A percentile compares a stretch with the other conserved stretches of the same genome.
These are phyloP conservation scores for Dasypolia templi DNA, from an alignment of 2,888 invertebrate species.

Conservation along the genomic window DNA sequence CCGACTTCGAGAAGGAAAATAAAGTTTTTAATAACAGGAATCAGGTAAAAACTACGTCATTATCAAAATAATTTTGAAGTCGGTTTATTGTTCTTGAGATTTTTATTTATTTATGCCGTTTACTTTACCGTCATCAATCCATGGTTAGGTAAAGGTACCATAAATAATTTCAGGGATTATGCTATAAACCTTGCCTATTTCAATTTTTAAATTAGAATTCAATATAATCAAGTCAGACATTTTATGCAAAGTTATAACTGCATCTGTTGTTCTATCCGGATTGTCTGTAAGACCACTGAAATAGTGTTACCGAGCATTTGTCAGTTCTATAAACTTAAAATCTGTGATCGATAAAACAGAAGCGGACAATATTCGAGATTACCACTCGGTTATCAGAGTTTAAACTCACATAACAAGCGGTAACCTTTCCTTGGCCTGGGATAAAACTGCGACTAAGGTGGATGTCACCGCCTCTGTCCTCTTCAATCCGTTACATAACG, in stretches of 20 bases:
- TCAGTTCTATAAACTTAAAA: background rate
- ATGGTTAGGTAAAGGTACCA: constrained; percentile 22
- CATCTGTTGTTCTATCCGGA: background rate
- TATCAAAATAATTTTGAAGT: constrained; percentile 5
- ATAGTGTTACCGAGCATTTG: background rate
- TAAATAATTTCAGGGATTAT: background rate
- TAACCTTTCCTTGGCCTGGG: constrained; percentile 34
- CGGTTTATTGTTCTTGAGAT: background rate
- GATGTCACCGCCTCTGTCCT: background rate
- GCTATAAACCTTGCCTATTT: background rate
- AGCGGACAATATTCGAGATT: background rate
- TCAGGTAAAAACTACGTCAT: background rate
- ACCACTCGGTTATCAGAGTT: background rate
- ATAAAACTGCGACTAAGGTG: constrained; percentile 25
- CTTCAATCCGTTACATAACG: background rate
- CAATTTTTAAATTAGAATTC: background rate
- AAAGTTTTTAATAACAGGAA: background rate
- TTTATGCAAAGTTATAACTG: background rate
- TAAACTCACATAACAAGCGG: background rate
- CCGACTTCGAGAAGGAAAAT: background rate
- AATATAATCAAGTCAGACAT: background rate
- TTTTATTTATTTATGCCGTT: constrained; percentile 22
- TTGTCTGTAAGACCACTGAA: background rate
- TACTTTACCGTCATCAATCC: constrained; percentile 26
- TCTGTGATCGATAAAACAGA: background rate